Evolutionary conservation across 2,888 invertebrate genomes (phyloP), one percentile per base, ranked within the genome.

Genomic region (Aleiodes testaceus): DNA sequence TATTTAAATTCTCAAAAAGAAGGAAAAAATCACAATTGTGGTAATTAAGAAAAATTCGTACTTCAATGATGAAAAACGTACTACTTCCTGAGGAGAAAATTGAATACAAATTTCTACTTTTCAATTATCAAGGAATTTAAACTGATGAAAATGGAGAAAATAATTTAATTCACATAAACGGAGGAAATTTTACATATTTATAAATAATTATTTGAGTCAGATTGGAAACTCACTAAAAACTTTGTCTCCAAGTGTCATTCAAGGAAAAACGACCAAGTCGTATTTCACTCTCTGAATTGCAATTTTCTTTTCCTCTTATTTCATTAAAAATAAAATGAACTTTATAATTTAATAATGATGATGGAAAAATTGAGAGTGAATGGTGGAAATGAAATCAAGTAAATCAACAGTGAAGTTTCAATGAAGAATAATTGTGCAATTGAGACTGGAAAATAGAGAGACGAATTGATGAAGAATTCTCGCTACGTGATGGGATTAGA

Each of bases 1-100:
- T 9, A 11, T 67, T 72, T 22, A 26, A 70, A 66, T 66, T 61
- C 36, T 44, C 52, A 12, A n/a, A n/a, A n/a, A n/a, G n/a, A 26
- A 26, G 26, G 5, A 26, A 26, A 26, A 1, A 69, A 50, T 63
- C 64, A 1, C 9, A 26, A 66, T 55, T 67, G 55, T 55, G 44
- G 47, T 16, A 22, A 12, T 12, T 36, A 26, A 36, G 2, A 9
- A 36, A 45, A 14, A 47, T 18, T 22, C 45, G 55, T 55, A 67
- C 47, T 12, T 20, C 45, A 36, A 36, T 26, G 26, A 26, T 5
- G 5, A 26, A 55, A 18, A 36, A 52, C 16, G 14, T 44, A 55
- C 22, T 55, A 22, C 45, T 44, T 22, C 45, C 16, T 11, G 22
- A 55, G 16, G 9, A 11, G 14, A 47, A 14, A 45, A 47, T 52